These are phyloP conservation scores for Hemaris fuciformis DNA, from an alignment of 2,888 invertebrate species.

Conservation along the genomic window DNA sequence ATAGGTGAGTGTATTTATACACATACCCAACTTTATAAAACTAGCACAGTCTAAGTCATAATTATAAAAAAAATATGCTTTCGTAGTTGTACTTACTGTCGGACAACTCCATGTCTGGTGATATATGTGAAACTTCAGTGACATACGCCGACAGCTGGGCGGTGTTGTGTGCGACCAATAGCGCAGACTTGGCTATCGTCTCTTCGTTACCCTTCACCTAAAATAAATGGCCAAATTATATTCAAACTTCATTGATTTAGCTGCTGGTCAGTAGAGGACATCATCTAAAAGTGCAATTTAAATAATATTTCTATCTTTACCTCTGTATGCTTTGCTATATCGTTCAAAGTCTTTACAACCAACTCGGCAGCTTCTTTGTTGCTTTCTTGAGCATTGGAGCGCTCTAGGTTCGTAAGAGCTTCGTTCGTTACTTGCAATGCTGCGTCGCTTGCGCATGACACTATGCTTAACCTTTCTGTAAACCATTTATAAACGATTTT, in stretches of 20 bases:
- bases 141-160: constrained; percentile 67
- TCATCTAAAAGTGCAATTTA: too few species aligned
- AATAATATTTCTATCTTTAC: too few species aligned
- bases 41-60: too few species aligned
- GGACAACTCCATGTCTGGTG: constrained; percentile 56
- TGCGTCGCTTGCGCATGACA: constrained; percentile 55
- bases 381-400: constrained; percentile 50
- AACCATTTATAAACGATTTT: too few species aligned
- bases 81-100: constrained; percentile 56
- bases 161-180: constrained; percentile 63
- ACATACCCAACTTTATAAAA: too few species aligned
- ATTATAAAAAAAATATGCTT: too few species aligned
- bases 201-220: constrained; percentile 69
- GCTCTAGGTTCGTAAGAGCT: constrained; percentile 59
- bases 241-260: too few species aligned
- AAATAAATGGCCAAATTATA: not conserved
- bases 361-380: constrained; percentile 52
- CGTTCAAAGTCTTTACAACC: constrained; percentile 57
- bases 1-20: too few species aligned
- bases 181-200: constrained; percentile 52
- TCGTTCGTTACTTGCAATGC: constrained; percentile 56
- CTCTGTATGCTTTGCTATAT: constrained; percentile 50
- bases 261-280: too few species aligned
- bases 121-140: constrained; percentile 57
- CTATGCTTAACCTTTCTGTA: constrained; percentile 39